Conservation (phyloP, 1,140 invertebrate species). For the Drosophila teissieri region DNA sequence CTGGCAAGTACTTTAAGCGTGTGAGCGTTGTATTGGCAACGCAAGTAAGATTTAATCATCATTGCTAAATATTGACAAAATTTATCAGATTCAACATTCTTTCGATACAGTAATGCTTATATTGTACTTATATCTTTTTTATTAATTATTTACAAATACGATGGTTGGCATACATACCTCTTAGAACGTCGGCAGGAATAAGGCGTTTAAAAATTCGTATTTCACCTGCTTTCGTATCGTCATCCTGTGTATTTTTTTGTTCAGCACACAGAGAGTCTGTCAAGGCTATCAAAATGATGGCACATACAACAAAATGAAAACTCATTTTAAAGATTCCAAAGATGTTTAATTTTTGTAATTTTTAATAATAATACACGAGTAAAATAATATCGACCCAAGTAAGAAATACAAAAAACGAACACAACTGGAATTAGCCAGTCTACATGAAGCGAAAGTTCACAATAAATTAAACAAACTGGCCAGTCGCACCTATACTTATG, state of each 20-base stretch:
- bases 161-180: conserved; percentile 87
- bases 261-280: conserved; percentile 21
- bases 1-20: too few species aligned
- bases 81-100: too few species aligned
- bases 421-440: conserved; percentile 42
- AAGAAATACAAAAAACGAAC: neutral
- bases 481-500: conserved; percentile 64
- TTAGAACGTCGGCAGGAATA: conserved; percentile 93
- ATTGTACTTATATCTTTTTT: too few species aligned
- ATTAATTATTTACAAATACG: too few species aligned
- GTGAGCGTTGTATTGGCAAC: too few species aligned
- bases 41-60: too few species aligned
- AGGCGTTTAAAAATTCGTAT: conserved; percentile 90
- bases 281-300: conserved; percentile 25
- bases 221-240: conserved; percentile 78
- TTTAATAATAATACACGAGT: neutral
- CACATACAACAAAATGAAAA: conserved; percentile 10
- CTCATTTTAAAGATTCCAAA: conserved; percentile 43
- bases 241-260: conserved; percentile 18
- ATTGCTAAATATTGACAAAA: too few species aligned
- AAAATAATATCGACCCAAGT: neutral
- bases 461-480: conserved; percentile 40
- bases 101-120: too few species aligned
- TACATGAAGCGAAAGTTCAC: conserved; percentile 63
- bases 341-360: neutral